phyloP scores from a whole-genome alignment of 2,113 vertebrate species.

The Megaceryle maxima region DNA sequence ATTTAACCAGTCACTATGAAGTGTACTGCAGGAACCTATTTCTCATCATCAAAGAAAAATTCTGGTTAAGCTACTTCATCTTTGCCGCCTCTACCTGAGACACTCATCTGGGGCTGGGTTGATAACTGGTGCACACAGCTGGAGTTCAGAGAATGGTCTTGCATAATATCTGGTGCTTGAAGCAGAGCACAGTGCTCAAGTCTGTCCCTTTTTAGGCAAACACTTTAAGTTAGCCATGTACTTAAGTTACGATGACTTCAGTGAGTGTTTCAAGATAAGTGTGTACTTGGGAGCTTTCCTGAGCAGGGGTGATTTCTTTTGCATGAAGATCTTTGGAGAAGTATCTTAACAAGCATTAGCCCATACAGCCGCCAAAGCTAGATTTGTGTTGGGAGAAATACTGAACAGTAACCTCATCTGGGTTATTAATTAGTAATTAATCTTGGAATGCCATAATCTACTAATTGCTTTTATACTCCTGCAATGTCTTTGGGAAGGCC shows the following conservation, averaged over 20 bases:
- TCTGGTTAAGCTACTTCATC: neutral
- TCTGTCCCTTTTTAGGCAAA: constrained; percentile 13
- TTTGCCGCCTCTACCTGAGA: neutral
- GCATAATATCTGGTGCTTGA: constrained; percentile 14
- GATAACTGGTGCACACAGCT: neutral
- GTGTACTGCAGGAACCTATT: neutral
- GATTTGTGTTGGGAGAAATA: neutral
- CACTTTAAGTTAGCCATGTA: neutral
- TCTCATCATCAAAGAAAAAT: neutral
- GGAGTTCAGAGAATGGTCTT: neutral
- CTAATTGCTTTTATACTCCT: neutral
- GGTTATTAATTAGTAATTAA: constrained; percentile 33
- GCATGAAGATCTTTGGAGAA: neutral
- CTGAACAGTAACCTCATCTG: neutral
- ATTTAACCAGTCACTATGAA: neutral
- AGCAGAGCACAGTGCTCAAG: neutral
- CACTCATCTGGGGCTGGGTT: neutral
- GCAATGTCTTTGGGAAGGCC: neutral
- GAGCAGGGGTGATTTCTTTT: neutral
- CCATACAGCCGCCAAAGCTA: neutral
- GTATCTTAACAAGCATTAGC: neutral
- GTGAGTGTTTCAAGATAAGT: neutral
- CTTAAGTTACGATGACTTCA: neutral
- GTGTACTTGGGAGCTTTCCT: neutral
- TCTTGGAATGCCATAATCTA: neutral